Evolutionary conservation across 2,113 vertebrate species (phyloP).

Genomic region (Salvator merianae): DNA sequence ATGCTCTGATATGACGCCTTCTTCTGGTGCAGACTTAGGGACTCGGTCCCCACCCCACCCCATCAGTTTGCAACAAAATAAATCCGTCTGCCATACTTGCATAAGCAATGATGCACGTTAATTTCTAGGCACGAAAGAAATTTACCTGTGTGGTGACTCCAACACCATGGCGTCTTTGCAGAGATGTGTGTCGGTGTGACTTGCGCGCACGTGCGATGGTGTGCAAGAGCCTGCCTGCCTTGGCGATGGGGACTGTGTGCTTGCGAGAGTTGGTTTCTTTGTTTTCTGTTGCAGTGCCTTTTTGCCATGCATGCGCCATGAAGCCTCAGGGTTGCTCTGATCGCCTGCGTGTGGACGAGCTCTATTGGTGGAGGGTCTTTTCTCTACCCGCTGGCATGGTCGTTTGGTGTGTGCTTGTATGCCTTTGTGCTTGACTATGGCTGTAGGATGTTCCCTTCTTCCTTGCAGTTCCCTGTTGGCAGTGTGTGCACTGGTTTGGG

Average conservation of each 20-base stretch:
- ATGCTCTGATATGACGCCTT: not conserved
- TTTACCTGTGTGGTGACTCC: not conserved
- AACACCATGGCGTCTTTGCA: not conserved
- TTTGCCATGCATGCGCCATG: not conserved
- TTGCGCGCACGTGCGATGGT: not conserved
- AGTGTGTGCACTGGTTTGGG: conserved; percentile 19
- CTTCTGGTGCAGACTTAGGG: not conserved
- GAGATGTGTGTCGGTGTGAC: not conserved
- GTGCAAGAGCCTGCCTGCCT: not conserved
- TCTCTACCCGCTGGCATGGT: conserved; percentile 11
- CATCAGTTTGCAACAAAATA: not conserved
- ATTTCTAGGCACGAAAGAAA: not conserved
- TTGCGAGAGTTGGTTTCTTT: not conserved
- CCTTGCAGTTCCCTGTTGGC: conserved; percentile 11
- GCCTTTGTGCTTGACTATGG: conserved; percentile 32
- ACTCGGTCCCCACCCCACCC: not conserved
- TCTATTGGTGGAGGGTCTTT: not conserved
- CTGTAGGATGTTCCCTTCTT: not conserved
- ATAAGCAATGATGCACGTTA: not conserved
- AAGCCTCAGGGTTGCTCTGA: not conserved
- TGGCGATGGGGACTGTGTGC: conserved; percentile 11
- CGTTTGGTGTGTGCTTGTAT: conserved; percentile 13
- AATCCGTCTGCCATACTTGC: not conserved
- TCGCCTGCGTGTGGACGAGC: not conserved
- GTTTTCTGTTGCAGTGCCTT: not conserved